Evolutionary conservation across 2,888 invertebrate species (phyloP), one percentile per base, ranked within the genome.

Genomic region (Celastrina argiolus): DNA sequence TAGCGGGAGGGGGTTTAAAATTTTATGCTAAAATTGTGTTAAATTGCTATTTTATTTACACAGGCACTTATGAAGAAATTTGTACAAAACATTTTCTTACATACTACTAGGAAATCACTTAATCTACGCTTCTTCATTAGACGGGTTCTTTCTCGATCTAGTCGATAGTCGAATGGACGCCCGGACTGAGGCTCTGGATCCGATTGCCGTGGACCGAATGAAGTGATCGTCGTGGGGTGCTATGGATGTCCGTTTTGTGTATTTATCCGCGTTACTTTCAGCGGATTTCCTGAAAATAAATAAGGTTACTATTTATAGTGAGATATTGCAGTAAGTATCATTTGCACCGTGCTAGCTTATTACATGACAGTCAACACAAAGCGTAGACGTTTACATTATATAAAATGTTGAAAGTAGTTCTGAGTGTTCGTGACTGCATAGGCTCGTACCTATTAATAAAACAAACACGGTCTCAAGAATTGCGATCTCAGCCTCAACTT

Each of bases 101-200:
- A 36, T 36, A 61, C 61, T 61, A 34, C 39, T 22, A 22, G n/a
- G n/a, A 28, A 28, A 14, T n/a, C 8, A 31, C 6, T 22, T 61
- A 61, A 10, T 0, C 34, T 61, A 61, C 18, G 39, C 61, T 14
- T 61, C 61, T 12, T 61, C 61, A 22, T 39, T 39, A 10, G 61
- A 6, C 7, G 26, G 14, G 14, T 67, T 77, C 74, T 64, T 70
- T 36, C 68, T 72, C 26, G 70, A 67, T 66, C 85, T 82, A n/a
- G 79, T 72, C 0, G 88, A 88, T 0, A 88, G 81, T 34, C 91
- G 77, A 12, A 91, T 80, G 0, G 91, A 91, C 0, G 81, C 83
- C 61, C 83, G 71, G 28, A 81, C 72, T 0, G 83, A 83, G 0
- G 89, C 90, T 18, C 91, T 81, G 1, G 88, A 88, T 0, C 87